Base-by-base conservation (phyloP, 2,888 invertebrate genomes). In the Cryptocheilus praepositus region DNA sequence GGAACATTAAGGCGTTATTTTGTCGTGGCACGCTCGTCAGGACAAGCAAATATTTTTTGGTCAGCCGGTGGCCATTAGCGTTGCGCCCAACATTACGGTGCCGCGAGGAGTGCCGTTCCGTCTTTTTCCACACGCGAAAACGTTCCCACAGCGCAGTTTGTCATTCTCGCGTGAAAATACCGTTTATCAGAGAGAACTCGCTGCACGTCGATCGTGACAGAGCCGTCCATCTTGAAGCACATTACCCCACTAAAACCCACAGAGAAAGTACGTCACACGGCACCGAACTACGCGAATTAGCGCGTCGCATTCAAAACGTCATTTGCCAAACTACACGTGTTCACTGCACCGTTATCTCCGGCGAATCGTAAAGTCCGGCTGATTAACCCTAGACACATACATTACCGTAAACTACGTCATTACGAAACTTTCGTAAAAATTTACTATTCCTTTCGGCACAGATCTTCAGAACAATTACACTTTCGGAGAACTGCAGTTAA, bases 1-100 rank as follows among this genome's bases (percentile, higher is more conserved):
- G 66, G 49, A 64, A 72, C 75, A 73, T 77, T 77, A 77, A 77
- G 77, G 77, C 77, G 73, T 77, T 77, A 75, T 77, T 77, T 74
- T 72, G 53, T 69, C 61, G 49, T 52, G 43, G 28, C n/a, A 46
- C 36, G 36, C 36, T 36, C 36, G 36, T 36, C 36, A 36, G 36
- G 36, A 11, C 36, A 11, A 11, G 36, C 18, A 67, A 70, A 68
- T 60, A 74, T 74, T 74, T 70, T 73, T 74, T 67, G 70, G 70
- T 51, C 53, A 56, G 61, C 70, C 49, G 62, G 46, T 28, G 45
- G 43, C 67, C 69, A 73, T 74, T 73, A 70, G 21, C 56, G 44
- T 44, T 44, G 16, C 15, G 36, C 36, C 43, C n/a, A 16, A 49
- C 49, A 18, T 49, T 18, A 18, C 49, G 49, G n/a, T n/a, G 49